Evolutionary conservation across 2,113 vertebrate genomes (phyloP), one percentile per base, ranked within the genome.

Genomic region (Oryzias celebensis): DNA sequence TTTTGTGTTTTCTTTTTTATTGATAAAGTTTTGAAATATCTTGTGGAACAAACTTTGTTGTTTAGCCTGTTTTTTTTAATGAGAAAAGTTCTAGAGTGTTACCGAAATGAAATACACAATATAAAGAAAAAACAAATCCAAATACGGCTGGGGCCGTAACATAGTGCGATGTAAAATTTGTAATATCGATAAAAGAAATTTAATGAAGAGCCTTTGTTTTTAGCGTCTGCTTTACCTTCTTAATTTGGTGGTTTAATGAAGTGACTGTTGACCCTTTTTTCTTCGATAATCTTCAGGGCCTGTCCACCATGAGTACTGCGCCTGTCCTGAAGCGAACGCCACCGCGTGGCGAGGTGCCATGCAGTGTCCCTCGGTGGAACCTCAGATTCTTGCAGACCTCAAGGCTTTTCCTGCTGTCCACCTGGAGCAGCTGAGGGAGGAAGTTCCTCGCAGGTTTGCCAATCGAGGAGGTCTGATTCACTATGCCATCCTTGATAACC

Each of bases 261-360:
- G 44, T 2, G 44, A 4, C 14, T 48, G 16, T 20, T 20, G 20
- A 20, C 20, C 20, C n/a, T 47, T 47, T 15, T 48, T 36, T 22
- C 0, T 17, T 18, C 7, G 3, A 36, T 36, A 10, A 62, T 51
- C 46, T 68, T 20, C 81, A 98, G 96, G 90, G 52, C 94, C 94
- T 0, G 86, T 97, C 66, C 94, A 96, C 85, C 95, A 98, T 4
- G 96, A 97, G 52, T 95, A 96, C 79, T 97, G 96, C 62, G 90
- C 92, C 64, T 98, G 96, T 70, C 94, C 95, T 0, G 90, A 95
- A 62, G 73, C 81, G 3, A 82, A 95, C 7, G 76, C 89, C 6
- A 62, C 83, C 0, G 41, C 50, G 15, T 99, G 96, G 95, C 89
- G 92, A 82, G 69, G 78, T 2, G 0, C 47, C 46, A 86, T 95